A percentile compares a stretch with the other conserved stretches of the same genome.
These are phyloP conservation scores for Hemicentrotus pulcherrimus DNA, from an alignment of 35 echinoderm and acorn worm genomes.

Conservation along the genomic window DNA sequence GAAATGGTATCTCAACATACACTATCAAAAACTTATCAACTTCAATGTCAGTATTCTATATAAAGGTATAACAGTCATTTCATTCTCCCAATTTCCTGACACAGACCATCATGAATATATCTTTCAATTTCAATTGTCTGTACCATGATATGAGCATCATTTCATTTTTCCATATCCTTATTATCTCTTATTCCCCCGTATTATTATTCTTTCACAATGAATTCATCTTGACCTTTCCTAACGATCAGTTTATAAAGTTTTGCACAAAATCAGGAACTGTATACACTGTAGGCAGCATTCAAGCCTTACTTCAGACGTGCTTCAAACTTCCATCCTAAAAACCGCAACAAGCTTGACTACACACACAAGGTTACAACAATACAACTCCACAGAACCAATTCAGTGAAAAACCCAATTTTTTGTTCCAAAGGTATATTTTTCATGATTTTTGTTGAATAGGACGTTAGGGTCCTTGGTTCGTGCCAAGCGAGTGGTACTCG, in stretches of 20 bases:
- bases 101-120: background rate
- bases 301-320: background rate
- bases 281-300: background rate
- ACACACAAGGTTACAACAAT: slow-evolving; percentile 3
- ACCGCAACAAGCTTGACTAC: background rate
- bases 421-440: background rate
- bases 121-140: background rate
- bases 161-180: background rate
- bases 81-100: background rate
- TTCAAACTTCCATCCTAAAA: background rate
- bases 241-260: background rate
- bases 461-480: background rate
- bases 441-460: background rate
- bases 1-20: too few relatives aligned
- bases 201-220: background rate
- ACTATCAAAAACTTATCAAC: background rate
- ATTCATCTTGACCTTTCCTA: background rate
- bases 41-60: background rate
- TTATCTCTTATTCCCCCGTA: background rate
- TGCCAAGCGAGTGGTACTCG: background rate
- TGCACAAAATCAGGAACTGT: background rate
- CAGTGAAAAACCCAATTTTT: background rate
- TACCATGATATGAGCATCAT: too few relatives aligned
- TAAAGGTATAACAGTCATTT: background rate
- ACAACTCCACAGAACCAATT: slow-evolving; percentile 2